These are phyloP conservation scores for Gephyroberyx darwinii DNA, from an alignment of 2,797 vertebrate genomes.

Conservation along the genomic window DNA sequence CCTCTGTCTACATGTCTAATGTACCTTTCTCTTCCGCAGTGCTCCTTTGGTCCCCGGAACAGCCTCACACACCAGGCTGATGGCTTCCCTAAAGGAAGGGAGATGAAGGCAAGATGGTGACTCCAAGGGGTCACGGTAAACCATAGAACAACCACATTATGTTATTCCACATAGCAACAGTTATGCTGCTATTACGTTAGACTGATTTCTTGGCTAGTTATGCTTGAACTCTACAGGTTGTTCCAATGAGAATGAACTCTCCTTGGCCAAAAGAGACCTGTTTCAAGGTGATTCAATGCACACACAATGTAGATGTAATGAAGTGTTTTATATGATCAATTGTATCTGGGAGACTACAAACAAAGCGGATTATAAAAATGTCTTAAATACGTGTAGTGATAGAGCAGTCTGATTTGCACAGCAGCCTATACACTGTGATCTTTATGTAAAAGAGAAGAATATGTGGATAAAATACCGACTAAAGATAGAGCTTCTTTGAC, in stretches of 20 bases:
- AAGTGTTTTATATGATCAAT: conserved; percentile 15
- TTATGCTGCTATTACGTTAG: conserved; percentile 8
- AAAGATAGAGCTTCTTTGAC: conserved; percentile 33
- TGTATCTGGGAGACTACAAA: neutral
- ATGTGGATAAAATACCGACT: conserved; percentile 8
- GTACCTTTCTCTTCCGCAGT: conserved; percentile 97
- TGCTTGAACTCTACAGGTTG: conserved; percentile 22
- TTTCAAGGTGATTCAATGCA: conserved; percentile 13
- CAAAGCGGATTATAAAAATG: conserved; percentile 2
- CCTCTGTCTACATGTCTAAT: conserved; percentile 13
- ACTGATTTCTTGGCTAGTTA: neutral
- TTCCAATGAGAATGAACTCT: neutral
- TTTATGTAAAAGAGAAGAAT: conserved; percentile 5
- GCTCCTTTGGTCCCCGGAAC: conserved; percentile 93
- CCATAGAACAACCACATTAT: neutral
- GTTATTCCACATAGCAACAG: neutral
- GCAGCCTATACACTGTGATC: neutral
- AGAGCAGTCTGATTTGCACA: neutral
- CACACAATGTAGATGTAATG: neutral
- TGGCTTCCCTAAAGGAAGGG: conserved; percentile 90
- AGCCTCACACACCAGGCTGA: conserved; percentile 95
- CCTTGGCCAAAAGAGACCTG: conserved; percentile 4
- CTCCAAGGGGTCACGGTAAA: neutral
- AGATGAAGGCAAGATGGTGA: conserved; percentile 45
- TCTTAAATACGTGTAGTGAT: conserved; percentile 12